Evolutionary conservation across 2,888 invertebrate genomes (phyloP).

Genomic region (Polylopha cassiicola): DNA sequence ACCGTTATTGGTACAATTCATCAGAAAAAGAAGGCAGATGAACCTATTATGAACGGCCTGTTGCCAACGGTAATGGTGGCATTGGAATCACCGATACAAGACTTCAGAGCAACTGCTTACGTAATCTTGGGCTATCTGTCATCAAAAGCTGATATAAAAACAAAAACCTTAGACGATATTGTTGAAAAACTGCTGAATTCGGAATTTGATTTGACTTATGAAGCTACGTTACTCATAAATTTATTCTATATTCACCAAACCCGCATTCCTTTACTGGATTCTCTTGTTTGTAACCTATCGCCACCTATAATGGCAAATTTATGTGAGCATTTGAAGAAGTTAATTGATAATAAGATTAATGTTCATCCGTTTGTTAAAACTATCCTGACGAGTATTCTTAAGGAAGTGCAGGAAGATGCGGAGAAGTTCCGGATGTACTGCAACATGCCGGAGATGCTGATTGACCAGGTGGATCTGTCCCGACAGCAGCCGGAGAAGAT

Average conservation of each 20-base stretch:
- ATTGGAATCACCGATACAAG: slow-evolving; percentile 80
- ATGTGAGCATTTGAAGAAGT: slow-evolving; percentile 65
- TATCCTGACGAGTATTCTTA: slow-evolving; percentile 73
- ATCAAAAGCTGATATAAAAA: slow-evolving; percentile 79
- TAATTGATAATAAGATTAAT: slow-evolving; percentile 75
- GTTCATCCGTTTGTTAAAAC: slow-evolving; percentile 76
- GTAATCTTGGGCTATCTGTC: slow-evolving; percentile 84
- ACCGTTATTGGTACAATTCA: slow-evolving; percentile 84
- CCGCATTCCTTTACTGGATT: slow-evolving; percentile 70
- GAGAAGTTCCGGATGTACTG: slow-evolving; percentile 67
- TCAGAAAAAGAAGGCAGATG: slow-evolving; percentile 70
- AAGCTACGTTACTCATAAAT: slow-evolving; percentile 81
- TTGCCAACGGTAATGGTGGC: slow-evolving; percentile 85
- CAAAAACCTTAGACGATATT: slow-evolving; percentile 79
- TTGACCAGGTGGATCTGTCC: slow-evolving; percentile 79
- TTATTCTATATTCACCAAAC: slow-evolving; percentile 83
- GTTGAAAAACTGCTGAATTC: slow-evolving; percentile 59
- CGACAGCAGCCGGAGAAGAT: slow-evolving; percentile 71
- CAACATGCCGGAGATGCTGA: slow-evolving; percentile 74
- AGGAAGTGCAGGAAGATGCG: slow-evolving; percentile 67
- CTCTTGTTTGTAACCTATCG: slow-evolving; percentile 69
- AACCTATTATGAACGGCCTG: slow-evolving; percentile 81
- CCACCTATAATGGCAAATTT: slow-evolving; percentile 49
- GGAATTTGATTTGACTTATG: slow-evolving; percentile 64
- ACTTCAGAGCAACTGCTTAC: slow-evolving; percentile 85